Conservation (phyloP, 2,113 vertebrate species). For the Grus americana region DNA sequence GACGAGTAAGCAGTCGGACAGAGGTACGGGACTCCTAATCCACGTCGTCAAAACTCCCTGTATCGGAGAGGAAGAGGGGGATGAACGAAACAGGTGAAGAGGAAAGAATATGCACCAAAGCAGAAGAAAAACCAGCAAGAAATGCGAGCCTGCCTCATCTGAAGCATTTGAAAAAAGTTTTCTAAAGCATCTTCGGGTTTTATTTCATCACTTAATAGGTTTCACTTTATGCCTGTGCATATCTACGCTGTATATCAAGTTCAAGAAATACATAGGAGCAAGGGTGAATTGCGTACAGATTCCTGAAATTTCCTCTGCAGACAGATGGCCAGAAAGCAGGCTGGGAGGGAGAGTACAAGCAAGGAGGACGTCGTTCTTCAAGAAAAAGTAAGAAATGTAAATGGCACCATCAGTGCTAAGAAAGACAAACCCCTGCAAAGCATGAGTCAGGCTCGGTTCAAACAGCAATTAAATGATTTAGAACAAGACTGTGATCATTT, state of each 20-base stretch:
- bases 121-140: background rate
- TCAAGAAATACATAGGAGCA: background rate
- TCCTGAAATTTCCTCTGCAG: background rate
- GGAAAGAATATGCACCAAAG: background rate
- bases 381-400: slow-evolving; percentile 39
- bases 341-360: background rate
- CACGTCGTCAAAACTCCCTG: background rate
- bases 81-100: background rate
- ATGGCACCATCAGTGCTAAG: background rate
- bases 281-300: background rate
- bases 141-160: background rate
- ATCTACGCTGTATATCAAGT: background rate
- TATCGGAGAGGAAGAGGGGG: background rate
- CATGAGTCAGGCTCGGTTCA: background rate
- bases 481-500: background rate
- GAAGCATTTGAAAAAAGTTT: background rate
- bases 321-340: background rate
- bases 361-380: background rate
- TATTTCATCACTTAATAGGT: background rate
- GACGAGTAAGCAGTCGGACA: background rate
- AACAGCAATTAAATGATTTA: slow-evolving; percentile 60
- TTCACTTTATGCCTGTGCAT: background rate
- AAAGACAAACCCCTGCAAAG: slow-evolving; percentile 27
- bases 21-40: background rate
- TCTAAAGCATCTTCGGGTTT: background rate